phyloP scores from a whole-genome alignment of 2,113 vertebrate species.

The Corythaeola cristata region DNA sequence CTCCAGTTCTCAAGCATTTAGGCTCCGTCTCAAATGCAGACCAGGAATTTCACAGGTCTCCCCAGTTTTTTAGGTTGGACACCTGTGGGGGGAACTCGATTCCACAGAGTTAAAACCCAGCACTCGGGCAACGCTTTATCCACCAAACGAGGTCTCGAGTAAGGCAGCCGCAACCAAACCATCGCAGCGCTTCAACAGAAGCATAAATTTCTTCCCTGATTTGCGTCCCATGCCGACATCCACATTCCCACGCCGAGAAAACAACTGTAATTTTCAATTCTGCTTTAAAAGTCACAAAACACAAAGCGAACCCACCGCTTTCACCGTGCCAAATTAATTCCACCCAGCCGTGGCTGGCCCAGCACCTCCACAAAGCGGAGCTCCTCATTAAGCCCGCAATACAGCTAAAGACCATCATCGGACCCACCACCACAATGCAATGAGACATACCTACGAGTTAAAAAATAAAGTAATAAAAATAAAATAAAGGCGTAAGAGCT shows the following conservation, averaged over 20 bases:
- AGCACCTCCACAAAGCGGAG: background rate
- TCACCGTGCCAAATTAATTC: background rate
- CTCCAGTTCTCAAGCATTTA: background rate
- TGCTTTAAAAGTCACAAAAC: background rate
- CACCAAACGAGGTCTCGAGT: accelerated
- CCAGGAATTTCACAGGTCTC: background rate
- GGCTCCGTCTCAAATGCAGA: accelerated
- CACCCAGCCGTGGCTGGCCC: background rate
- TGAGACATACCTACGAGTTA: accelerated
- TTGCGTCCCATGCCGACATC: background rate
- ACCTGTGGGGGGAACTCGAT: background rate
- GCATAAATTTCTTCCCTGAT: background rate
- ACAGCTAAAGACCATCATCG: background rate
- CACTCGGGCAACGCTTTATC: background rate
- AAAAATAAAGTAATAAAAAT: background rate
- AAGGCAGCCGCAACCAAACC: background rate
- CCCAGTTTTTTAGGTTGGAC: background rate
- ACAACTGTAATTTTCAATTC: background rate
- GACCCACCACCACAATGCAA: background rate
- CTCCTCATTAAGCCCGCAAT: background rate
- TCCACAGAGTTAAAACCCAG: background rate
- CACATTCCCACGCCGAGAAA: background rate
- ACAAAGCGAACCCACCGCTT: background rate
- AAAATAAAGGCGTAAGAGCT: background rate
- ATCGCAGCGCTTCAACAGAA: background rate